These are phyloP conservation scores for Megamerina dolium DNA, from an alignment of 2,888 invertebrate species.

Conservation along the genomic window DNA sequence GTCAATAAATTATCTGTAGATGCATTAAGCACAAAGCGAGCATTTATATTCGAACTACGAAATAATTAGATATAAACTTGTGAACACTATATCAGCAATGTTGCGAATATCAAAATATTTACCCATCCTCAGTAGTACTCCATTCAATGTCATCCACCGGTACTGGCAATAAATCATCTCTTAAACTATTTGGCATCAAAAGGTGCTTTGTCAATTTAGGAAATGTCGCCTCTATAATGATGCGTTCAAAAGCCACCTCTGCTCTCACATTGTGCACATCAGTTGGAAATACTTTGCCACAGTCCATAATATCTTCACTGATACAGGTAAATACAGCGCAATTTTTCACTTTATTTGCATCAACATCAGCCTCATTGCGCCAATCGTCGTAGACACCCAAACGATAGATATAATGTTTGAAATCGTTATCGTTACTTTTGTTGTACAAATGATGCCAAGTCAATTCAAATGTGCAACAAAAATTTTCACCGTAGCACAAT, in stretches of 20 bases:
- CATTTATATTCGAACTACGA: slow-evolving; percentile 7
- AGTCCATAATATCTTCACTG: slow-evolving; percentile 27
- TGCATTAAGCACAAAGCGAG: slow-evolving; percentile 22
- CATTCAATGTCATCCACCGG: slow-evolving; percentile 32
- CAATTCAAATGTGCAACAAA: slow-evolving; percentile 37
- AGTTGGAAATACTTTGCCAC: slow-evolving; percentile 26
- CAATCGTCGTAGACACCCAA: slow-evolving; percentile 49
- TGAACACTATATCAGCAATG: too few relatives aligned
- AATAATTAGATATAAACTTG: too few relatives aligned
- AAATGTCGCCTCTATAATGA: slow-evolving; percentile 29
- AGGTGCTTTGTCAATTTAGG: slow-evolving; percentile 26
- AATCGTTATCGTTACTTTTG: neutral
- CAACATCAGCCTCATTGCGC: slow-evolving; percentile 43
- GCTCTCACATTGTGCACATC: slow-evolving; percentile 9
- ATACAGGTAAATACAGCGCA: slow-evolving; percentile 51
- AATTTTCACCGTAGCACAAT: slow-evolving; percentile 19
- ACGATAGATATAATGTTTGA: slow-evolving; percentile 48
- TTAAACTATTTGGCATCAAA: slow-evolving; percentile 34
- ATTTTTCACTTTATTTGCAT: slow-evolving; percentile 48
- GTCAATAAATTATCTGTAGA: slow-evolving; percentile 28
- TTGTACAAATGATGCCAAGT: slow-evolving; percentile 16
- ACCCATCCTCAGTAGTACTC: slow-evolving; percentile 18
- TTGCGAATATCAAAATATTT: too few relatives aligned
- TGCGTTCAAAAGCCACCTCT: slow-evolving; percentile 23
- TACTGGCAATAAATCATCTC: slow-evolving; percentile 31